phyloP scores from a whole-genome alignment of 2,888 invertebrate genomes.

The Crepidodera aurea region DNA sequence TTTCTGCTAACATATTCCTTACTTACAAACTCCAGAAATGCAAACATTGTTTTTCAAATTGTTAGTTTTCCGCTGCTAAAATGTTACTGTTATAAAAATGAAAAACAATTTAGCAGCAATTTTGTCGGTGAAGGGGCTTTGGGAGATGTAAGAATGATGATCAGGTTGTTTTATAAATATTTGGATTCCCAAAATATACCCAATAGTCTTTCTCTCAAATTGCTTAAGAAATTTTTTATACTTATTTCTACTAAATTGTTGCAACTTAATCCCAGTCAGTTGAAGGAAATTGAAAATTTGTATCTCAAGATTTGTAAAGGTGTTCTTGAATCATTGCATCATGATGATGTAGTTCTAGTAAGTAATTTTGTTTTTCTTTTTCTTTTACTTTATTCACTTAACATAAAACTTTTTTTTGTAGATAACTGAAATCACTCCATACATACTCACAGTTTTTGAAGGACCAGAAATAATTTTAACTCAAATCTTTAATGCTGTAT shows the following conservation, averaged over 20 bases:
- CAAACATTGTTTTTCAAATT: slow-evolving; percentile 50
- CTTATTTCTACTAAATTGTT: slow-evolving; percentile 46
- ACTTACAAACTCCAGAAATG: slow-evolving; percentile 45
- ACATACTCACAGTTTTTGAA: slow-evolving; percentile 44
- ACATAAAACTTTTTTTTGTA: too few relatives aligned
- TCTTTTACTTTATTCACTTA: too few relatives aligned
- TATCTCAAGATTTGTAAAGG: slow-evolving; percentile 46
- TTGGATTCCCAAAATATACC: slow-evolving; percentile 39
- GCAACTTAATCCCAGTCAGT: slow-evolving; percentile 41
- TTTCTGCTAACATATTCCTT: slow-evolving; percentile 46
- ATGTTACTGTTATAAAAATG: slow-evolving; percentile 37
- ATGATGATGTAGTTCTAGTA: slow-evolving; percentile 39
- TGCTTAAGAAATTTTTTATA: slow-evolving; percentile 43
- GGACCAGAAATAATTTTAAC: slow-evolving; percentile 40
- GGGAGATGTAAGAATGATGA: slow-evolving; percentile 40
- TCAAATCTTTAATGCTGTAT: slow-evolving; percentile 39
- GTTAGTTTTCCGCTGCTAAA: slow-evolving; percentile 46
- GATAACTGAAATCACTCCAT: slow-evolving; percentile 44
- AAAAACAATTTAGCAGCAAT: slow-evolving; percentile 43
- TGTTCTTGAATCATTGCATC: slow-evolving; percentile 34
- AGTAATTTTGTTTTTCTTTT: slow-evolving; percentile 34
- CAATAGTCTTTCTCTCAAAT: slow-evolving; percentile 37
- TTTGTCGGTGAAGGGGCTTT: slow-evolving; percentile 42
- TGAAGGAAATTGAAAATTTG: slow-evolving; percentile 45
- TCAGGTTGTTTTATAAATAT: slow-evolving; percentile 43